Evolutionary conservation across 2,113 vertebrate species (phyloP), one percentile per base, ranked within the genome.

Genomic region (Scomber scombrus): DNA sequence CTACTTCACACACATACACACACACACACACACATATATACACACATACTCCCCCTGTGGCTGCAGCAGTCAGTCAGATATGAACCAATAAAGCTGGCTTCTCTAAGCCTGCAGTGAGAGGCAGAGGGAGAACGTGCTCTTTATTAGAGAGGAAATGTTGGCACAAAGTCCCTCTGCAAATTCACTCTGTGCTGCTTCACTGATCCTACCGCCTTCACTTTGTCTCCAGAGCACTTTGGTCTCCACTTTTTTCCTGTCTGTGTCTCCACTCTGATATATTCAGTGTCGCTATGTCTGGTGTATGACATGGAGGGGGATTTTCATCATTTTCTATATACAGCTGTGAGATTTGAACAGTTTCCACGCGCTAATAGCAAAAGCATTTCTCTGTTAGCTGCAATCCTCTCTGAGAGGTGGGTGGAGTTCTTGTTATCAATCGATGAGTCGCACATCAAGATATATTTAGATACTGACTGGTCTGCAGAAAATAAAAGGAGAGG

Each of bases 121-220:
- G 81, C 52, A 49, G 78, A 78, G 74, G 66, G 67, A 54, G 62
- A 73, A 58, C 8, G 0, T 16, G 70, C 67, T 73, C 75, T 91
- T 90, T 84, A 90, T 92, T 85, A 90, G 86, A 85, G 75, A 52
- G 66, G 71, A 78, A 71, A 71, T 76, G 64, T 79, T 80, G 75
- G 56, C 64, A 76, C 75, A 54, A 29, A 84, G 72, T 85, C 86
- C 57, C 85, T 81, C 43, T 15, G 65, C 75, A 62, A 66, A 78
- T 79, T 79, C 76, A 61, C 71, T 81, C 40, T n/a, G 50, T 8
- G 29, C 84, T 73, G 55, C 75, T 76, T 68, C 4, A 34, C 83
- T 80, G 68, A 80, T 82, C 61, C 80, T 65, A 40, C 77, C 10
- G 46, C 45, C 67, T 80, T 75, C 77, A 57, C 82, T 61, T 57